Percentiles rank a stretch among this genome's conserved stretches.
phyloP scores from a whole-genome alignment of 2,113 vertebrate species.

The Ptyas mucosa region DNA sequence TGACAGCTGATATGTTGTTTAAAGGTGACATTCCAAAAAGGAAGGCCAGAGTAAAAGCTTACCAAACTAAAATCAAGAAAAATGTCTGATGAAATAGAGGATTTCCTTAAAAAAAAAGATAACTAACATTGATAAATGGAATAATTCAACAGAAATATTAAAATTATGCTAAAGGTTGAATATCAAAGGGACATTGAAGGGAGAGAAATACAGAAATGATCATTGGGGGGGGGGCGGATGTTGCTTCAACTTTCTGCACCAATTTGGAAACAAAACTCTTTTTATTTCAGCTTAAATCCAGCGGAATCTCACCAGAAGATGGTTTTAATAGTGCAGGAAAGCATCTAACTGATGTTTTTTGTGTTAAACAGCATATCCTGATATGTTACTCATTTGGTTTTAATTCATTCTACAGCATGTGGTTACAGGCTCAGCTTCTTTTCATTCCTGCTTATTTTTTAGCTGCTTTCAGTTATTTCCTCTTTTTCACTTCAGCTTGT shows the following conservation, averaged over 20 bases:
- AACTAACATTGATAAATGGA: background rate
- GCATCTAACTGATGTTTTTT: constrained; percentile 46
- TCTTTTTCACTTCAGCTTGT: constrained; percentile 39
- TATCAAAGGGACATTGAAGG: background rate
- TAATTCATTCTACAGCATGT: constrained; percentile 64
- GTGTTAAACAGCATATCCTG: constrained; percentile 37
- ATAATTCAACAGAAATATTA: background rate
- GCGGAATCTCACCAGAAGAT: constrained; percentile 17
- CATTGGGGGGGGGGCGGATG: background rate
- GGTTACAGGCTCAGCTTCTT: constrained; percentile 56
- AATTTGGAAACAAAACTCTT: constrained; percentile 13
- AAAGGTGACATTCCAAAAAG: background rate
- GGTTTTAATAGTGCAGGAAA: constrained; percentile 45
- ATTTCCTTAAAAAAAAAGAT: background rate
- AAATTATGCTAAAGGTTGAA: background rate
- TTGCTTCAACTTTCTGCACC: background rate
- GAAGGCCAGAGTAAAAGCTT: background rate
- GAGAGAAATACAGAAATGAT: background rate
- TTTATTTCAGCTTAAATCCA: background rate
- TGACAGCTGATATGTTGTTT: background rate
- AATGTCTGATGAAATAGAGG: background rate
- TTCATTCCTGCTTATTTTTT: constrained; percentile 67
- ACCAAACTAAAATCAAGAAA: background rate
- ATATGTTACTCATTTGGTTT: constrained; percentile 72
- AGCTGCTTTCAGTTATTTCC: constrained; percentile 58